Evolutionary conservation across 2,797 vertebrate genomes (phyloP), one percentile per base, ranked within the genome.

Genomic region (Micrastur ruficollis): DNA sequence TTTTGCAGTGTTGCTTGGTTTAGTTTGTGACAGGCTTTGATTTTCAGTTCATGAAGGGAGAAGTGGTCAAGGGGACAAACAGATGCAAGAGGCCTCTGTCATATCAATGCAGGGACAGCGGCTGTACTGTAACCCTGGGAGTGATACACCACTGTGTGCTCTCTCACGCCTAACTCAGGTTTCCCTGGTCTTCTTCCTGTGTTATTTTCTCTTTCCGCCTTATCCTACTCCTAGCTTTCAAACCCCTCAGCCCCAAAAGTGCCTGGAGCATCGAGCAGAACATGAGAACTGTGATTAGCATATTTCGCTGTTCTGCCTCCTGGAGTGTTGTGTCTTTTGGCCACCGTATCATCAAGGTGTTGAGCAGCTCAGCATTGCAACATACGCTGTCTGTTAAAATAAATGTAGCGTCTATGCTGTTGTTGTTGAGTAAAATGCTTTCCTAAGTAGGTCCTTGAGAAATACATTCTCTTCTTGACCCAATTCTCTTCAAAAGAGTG

Each of bases 381-480:
- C 25, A 36, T 25, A 68, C 0, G 0, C 42, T 71, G 32, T 32
- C 71, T 74, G 73, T 68, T 93, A 91, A 85, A 92, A 71, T 58
- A 71, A 78, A 61, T 56, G 44, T 14, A 47, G 29, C 75, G 31
- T 40, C 66, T 94, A 9, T 80, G 62, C 49, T 42, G 59, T 8
- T 78, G 22, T 10, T 61, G 26, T 68, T 87, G 70, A 75, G 38
- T 49, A 88, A 95, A 93, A 89, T 2, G n/a, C 18, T 42, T 90
- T 94, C 84, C 53, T 79, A 90, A 96, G 56, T 50, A 90, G 79
- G 55, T 94, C 88, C 89, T 95, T 93, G 73, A 95, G 81, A 95
- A 93, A 93, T 65, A 40, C n/a, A 17, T 95, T 61, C 42, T 62
- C 73, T 90, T 93, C 62, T 95, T 93, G 80, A 88, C 86, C 78